Percentiles rank a stretch among this genome's conserved stretches.
Evolutionary conservation across 1,140 invertebrate species (phyloP).

Genomic region (Caenorhabditis latens): DNA sequence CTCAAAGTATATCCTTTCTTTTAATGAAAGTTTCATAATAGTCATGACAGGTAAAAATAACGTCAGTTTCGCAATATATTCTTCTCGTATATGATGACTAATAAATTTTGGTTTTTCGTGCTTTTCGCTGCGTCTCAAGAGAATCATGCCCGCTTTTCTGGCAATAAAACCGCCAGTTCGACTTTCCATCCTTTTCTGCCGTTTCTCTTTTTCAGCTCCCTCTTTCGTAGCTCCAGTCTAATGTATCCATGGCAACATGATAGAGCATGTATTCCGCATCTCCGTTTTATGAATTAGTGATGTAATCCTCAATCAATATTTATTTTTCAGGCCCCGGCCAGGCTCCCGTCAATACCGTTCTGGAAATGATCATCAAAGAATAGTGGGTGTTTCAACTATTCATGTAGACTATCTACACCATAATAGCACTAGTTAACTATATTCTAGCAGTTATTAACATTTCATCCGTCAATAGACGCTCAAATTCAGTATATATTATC

Average conservation of each 20-base stretch:
- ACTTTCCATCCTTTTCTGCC: neutral
- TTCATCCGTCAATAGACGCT: no score
- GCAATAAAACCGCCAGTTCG: neutral
- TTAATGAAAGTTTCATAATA: no score
- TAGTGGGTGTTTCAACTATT: conserved; percentile 69
- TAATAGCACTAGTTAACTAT: no score
- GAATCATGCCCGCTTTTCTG: neutral
- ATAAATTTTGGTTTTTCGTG: neutral
- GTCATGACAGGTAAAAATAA: no score
- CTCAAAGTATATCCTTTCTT: no score
- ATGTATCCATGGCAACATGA: conserved; percentile 14
- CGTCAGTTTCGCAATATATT: neutral
- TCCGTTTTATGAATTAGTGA: neutral
- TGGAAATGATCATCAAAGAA: conserved; percentile 75
- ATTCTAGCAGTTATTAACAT: no score
- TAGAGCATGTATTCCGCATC: neutral
- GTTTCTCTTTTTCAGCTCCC: neutral
- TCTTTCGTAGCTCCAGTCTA: neutral
- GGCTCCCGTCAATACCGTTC: neutral
- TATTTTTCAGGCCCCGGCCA: neutral
- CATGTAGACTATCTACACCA: no score
- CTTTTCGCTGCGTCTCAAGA: neutral
- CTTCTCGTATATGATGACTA: neutral
- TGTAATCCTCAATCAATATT: neutral
- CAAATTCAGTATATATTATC: neutral